Base-by-base conservation (phyloP, 2,888 invertebrate species). In the Drosophila leonis region DNA sequence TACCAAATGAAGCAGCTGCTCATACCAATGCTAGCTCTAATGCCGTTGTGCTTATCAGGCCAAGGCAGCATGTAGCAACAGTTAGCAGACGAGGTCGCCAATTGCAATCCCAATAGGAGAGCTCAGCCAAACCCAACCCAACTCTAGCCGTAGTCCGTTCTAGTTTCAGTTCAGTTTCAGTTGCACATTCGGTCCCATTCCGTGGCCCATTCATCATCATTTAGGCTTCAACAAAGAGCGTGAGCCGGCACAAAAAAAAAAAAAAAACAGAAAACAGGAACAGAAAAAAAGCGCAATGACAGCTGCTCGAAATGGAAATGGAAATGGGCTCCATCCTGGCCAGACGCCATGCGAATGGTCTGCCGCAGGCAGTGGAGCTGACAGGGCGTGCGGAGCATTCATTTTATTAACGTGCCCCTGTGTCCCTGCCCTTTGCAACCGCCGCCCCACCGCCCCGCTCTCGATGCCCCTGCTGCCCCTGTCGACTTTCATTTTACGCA, bases 141-240 rank as follows among this genome's bases (percentile, higher is more conserved):
- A 20, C 42, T 12, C 20, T 20, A 6, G 44, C 42, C 39, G 27
- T 10, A 18, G 13, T 10, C 31, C 31, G 56, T 10, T 42, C 42
- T 33, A 54, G 51, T 71, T 66, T 46, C 57, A 24, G 35, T 35
- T 33, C 35, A 35, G 54, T 67, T 46, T 2, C 71, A 65, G 55
- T 48, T 51, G 35, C 41, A 54, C 39, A 42, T 42, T 42, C 56
- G 42, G 10, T 64, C 10, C 72, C 60, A 59, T 70, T 67, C 24
- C 65, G 35, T 18, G 18, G 18, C n/a, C 65, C 86, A 87, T 84
- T 84, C 79, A 84, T 84, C 84, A 84, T 89, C 83, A 82, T 89
- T 89, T 89, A 72, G 71, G 61, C 35, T 55, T 29, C 49, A 71
- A 59, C 63, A 71, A 66, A 54, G 48, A 51, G 48, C 44, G 57